Evolutionary conservation across 1,140 invertebrate genomes (phyloP).

Genomic region (Berghia stephanieae): DNA sequence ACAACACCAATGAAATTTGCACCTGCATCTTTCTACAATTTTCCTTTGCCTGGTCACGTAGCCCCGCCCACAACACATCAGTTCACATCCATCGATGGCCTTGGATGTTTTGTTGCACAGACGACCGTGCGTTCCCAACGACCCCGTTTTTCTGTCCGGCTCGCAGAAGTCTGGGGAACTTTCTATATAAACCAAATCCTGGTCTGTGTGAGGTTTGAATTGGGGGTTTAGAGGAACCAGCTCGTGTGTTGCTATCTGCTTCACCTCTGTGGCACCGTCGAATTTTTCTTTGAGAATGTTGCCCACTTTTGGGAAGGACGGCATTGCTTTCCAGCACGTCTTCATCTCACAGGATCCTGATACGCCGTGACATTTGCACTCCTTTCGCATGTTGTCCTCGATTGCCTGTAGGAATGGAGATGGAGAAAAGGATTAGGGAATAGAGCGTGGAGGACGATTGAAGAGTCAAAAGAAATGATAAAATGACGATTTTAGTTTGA

Average conservation of each 20-base stretch:
- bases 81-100: slow-evolving; percentile 68
- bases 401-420: slow-evolving; percentile 51
- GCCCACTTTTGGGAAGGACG: slow-evolving; percentile 84
- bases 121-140: slow-evolving; percentile 64
- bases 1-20: slow-evolving; percentile 71
- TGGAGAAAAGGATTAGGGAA: background rate
- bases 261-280: slow-evolving; percentile 80
- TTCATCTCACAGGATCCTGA: slow-evolving; percentile 94
- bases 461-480: background rate
- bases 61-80: slow-evolving; percentile 71
- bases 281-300: slow-evolving; percentile 85
- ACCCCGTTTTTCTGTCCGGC: slow-evolving; percentile 71
- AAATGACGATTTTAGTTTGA: background rate
- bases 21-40: slow-evolving; percentile 75
- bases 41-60: slow-evolving; percentile 71
- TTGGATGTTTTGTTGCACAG: slow-evolving; percentile 68
- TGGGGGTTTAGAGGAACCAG: slow-evolving; percentile 61
- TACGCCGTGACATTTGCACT: slow-evolving; percentile 96
- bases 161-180: slow-evolving; percentile 96
- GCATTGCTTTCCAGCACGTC: slow-evolving; percentile 93
- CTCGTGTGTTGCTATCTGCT: slow-evolving; percentile 46
- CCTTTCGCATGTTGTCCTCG: slow-evolving; percentile 60
- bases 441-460: background rate
- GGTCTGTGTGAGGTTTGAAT: slow-evolving; percentile 62
- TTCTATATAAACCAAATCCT: slow-evolving; percentile 89